These are phyloP conservation scores for Epinephelus malabaricus DNA, from an alignment of 2,797 vertebrate species.

Conservation along the genomic window DNA sequence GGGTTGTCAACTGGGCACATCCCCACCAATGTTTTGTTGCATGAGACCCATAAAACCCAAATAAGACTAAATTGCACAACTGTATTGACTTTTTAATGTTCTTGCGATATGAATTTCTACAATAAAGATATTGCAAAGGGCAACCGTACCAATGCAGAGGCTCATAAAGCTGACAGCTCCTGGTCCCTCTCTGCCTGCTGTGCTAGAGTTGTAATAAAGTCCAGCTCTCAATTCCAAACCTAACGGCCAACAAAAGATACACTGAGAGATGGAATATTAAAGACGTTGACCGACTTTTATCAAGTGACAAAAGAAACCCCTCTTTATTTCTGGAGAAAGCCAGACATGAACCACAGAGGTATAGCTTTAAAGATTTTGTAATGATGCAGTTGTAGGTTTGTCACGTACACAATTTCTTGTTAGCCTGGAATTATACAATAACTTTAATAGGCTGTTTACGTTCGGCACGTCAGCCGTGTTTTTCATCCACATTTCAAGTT, in stretches of 20 bases:
- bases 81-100: conserved; percentile 33
- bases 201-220: conserved; percentile 27
- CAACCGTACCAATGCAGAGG: conserved; percentile 36
- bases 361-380: not conserved
- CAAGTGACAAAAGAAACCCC: not conserved
- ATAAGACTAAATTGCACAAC: conserved; percentile 19
- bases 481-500: not conserved
- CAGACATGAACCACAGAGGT: conserved; percentile 7
- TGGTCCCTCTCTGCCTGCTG: conserved; percentile 3
- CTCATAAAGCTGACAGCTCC: conserved; percentile 41
- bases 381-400: not conserved
- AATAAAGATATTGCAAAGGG: conserved; percentile 38
- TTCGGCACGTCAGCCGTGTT: not conserved
- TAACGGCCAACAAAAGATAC: not conserved
- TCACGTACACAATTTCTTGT: not conserved
- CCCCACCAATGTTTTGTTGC: conserved; percentile 13
- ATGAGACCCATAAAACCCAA: conserved; percentile 18
- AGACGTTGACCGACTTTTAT: not conserved
- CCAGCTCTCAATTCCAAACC: not conserved
- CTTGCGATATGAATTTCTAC: conserved; percentile 37
- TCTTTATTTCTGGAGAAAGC: not conserved
- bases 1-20: conserved; percentile 28
- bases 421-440: not conserved
- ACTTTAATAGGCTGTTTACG: not conserved
- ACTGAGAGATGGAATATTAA: not conserved